phyloP scores from a whole-genome alignment of 2,797 vertebrate genomes.

The Calcarius lapponicus region DNA sequence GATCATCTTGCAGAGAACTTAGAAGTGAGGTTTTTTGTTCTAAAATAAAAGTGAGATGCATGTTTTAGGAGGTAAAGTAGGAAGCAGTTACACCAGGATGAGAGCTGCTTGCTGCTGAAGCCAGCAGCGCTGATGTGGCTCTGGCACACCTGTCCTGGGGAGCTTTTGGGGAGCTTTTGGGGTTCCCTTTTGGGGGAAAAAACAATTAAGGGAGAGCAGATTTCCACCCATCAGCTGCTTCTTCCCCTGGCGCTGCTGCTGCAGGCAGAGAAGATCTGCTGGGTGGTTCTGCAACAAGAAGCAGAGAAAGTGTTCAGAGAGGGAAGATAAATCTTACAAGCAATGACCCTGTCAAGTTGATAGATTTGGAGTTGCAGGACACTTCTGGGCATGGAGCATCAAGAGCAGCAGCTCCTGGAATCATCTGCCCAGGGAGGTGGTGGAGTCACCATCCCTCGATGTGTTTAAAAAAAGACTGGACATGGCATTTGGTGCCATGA shows the following conservation, averaged over 20 bases:
- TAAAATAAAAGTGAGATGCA: background rate
- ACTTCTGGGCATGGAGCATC: background rate
- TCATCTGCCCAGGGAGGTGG: no score
- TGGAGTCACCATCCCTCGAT: no score
- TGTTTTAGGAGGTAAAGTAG: background rate
- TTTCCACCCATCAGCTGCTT: background rate
- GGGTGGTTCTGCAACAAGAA: background rate
- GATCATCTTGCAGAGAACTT: background rate
- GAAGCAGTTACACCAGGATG: background rate
- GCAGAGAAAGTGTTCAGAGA: background rate
- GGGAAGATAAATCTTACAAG: background rate
- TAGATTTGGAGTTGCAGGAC: background rate
- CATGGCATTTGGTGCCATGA: no score
- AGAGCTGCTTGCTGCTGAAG: background rate
- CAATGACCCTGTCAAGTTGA: rapidly evolving
- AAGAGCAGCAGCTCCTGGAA: background rate
- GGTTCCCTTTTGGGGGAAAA: background rate
- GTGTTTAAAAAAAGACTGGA: no score
- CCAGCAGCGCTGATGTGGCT: background rate
- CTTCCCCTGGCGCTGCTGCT: background rate
- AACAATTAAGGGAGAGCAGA: background rate
- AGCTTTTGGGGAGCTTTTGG: background rate
- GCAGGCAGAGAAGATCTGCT: background rate
- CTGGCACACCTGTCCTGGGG: rapidly evolving
- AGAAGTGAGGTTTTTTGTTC: background rate